These are phyloP conservation scores for Psophia crepitans DNA, from an alignment of 2,113 vertebrate genomes.

Conservation along the genomic window DNA sequence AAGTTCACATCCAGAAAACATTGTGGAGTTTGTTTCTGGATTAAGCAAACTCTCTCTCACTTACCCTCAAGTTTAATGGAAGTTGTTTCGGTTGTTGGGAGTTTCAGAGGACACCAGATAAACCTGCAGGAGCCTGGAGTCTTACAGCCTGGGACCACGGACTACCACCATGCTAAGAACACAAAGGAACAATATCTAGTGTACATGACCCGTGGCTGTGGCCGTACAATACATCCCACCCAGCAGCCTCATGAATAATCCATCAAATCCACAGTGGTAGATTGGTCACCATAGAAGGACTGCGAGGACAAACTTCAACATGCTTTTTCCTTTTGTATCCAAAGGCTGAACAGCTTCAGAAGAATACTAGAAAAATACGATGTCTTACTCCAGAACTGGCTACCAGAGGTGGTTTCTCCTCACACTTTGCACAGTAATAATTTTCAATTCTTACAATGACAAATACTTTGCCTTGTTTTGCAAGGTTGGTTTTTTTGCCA, in stretches of 20 bases:
- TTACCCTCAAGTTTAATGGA: neutral
- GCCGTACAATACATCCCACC: neutral
- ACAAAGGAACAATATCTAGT: neutral
- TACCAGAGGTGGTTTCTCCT: neutral
- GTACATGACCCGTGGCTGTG: neutral
- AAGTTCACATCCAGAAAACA: neutral
- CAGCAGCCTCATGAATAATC: neutral
- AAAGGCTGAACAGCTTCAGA: neutral
- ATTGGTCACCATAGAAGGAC: fast-evolving
- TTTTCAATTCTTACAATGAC: neutral
- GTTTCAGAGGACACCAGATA: neutral
- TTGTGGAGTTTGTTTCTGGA: neutral
- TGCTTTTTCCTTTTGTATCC: neutral
- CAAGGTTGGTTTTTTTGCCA: neutral
- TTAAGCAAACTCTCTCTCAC: neutral
- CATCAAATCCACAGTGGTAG: neutral
- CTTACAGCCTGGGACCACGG: fast-evolving
- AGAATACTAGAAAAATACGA: neutral
- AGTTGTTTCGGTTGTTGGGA: neutral
- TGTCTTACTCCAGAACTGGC: neutral
- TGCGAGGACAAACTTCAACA: neutral
- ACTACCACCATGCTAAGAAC: neutral
- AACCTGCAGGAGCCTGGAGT: neutral
- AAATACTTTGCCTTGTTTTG: neutral
- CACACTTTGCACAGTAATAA: neutral